These are phyloP conservation scores for Tenebrosternarchus preto DNA, from an alignment of 2,113 vertebrate species.

Conservation along the genomic window DNA sequence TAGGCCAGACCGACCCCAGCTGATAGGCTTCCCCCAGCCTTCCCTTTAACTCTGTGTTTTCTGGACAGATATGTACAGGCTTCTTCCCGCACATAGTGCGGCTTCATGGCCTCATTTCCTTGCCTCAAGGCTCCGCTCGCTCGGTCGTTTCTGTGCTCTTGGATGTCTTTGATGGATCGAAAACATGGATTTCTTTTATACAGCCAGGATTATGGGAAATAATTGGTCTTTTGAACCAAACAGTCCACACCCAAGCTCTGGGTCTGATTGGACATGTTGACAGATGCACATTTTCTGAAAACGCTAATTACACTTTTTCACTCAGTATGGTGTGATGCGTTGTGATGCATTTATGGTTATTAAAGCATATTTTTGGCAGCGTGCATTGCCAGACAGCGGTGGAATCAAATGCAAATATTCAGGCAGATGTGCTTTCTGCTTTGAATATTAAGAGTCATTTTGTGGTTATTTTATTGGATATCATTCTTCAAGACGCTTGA, in stretches of 20 bases:
- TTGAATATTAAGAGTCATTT: slow-evolving; percentile 28
- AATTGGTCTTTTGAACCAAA: slow-evolving; percentile 70
- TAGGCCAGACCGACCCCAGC: slow-evolving; percentile 63
- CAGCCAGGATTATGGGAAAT: slow-evolving; percentile 72
- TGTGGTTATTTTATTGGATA: not conserved
- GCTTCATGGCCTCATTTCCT: slow-evolving; percentile 55
- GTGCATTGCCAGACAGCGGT: not conserved
- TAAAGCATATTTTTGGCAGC: slow-evolving; percentile 38
- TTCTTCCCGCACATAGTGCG: slow-evolving; percentile 66
- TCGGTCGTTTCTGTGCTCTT: slow-evolving; percentile 68
- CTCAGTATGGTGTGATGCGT: slow-evolving; percentile 42
- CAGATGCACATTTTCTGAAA: slow-evolving; percentile 51
- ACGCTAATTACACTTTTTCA: slow-evolving; percentile 72
- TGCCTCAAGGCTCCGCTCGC: slow-evolving; percentile 7
- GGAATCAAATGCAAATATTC: slow-evolving; percentile 4
- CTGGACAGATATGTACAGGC: slow-evolving; percentile 69
- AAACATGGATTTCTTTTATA: slow-evolving; percentile 57
- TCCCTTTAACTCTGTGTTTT: slow-evolving; percentile 64
- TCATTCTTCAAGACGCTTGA: not conserved
- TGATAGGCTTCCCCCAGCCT: slow-evolving; percentile 56
- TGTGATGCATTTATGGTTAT: slow-evolving; percentile 45
- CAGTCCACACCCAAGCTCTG: slow-evolving; percentile 61
- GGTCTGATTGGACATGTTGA: slow-evolving; percentile 58
- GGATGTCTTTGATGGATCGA: slow-evolving; percentile 56
- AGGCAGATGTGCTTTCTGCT: slow-evolving; percentile 36